Conservation (phyloP, 1,140 invertebrate genomes). For the Drosophila pseudoananassae region DNA sequence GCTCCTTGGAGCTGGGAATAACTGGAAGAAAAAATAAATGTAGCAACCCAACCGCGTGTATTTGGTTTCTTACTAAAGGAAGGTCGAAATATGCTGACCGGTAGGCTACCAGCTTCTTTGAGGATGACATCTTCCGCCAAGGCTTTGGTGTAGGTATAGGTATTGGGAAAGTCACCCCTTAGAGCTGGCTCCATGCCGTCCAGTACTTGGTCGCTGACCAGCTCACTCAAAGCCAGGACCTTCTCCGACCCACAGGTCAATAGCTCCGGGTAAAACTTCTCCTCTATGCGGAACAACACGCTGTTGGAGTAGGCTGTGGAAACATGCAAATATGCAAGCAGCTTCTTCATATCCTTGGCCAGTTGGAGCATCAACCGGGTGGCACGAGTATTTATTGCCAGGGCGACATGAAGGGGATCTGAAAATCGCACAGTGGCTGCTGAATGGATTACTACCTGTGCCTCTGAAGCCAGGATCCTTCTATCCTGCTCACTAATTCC, state of each 20-base stretch:
- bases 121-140: constrained; percentile 90
- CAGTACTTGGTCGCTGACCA: constrained; percentile 86
- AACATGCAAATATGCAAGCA: constrained; percentile 89
- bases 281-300: constrained; percentile 86
- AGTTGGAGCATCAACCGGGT: constrained; percentile 85
- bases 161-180: constrained; percentile 90
- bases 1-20: constrained; percentile 91
- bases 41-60: too few species aligned
- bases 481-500: constrained; percentile 87
- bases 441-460: constrained; percentile 91
- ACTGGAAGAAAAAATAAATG: constrained; percentile 84
- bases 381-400: constrained; percentile 86
- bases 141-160: constrained; percentile 93
- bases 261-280: constrained; percentile 89
- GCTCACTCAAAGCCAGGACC: constrained; percentile 85
- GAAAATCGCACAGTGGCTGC: constrained; percentile 94
- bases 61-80: constrained; percentile 84
- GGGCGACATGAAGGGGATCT: constrained; percentile 88
- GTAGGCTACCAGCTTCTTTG: constrained; percentile 87
- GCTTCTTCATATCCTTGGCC: constrained; percentile 87
- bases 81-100: constrained; percentile 89
- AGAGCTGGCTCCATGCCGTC: constrained; percentile 88
- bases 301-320: constrained; percentile 91
- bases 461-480: constrained; percentile 61
- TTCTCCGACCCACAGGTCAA: constrained; percentile 87